A percentile compares a stretch with the other conserved stretches of the same genome.
Evolutionary conservation across 1,140 invertebrate species (phyloP).

Genomic region (Notospermus geniculatus): DNA sequence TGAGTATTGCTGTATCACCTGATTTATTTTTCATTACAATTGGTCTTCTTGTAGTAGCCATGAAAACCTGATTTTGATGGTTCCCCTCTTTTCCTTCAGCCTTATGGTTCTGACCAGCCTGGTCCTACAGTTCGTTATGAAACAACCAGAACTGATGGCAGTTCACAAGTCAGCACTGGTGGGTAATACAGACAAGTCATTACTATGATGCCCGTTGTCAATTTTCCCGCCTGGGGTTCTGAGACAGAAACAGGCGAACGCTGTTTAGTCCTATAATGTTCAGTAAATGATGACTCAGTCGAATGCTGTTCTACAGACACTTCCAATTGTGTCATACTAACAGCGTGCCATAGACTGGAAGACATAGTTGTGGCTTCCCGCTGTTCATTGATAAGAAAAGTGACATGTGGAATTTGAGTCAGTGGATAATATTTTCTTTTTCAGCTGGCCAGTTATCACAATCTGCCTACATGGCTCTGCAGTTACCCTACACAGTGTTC

Average conservation of each 20-base stretch:
- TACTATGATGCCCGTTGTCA: too few relatives aligned
- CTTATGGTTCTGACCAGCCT: conserved; percentile 83
- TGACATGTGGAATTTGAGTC: too few relatives aligned
- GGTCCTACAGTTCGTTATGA: conserved; percentile 84
- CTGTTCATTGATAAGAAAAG: too few relatives aligned
- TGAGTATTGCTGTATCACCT: conserved; percentile 16
- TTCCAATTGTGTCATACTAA: too few relatives aligned
- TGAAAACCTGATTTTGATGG: conserved; percentile 8
- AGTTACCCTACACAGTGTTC: conserved; percentile 91
- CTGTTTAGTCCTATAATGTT: too few relatives aligned
- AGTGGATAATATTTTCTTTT: conserved; percentile 18
- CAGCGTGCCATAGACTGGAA: too few relatives aligned
- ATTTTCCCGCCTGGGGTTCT: too few relatives aligned
- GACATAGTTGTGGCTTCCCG: too few relatives aligned
- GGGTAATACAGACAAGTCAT: conserved; percentile 7
- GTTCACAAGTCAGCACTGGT: conserved; percentile 36
- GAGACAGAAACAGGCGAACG: too few relatives aligned
- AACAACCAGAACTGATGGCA: conserved; percentile 60
- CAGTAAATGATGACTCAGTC: too few relatives aligned
- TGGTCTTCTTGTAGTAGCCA: conserved; percentile 13
- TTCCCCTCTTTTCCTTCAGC: conserved; percentile 45
- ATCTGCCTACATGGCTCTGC: conserved; percentile 85
- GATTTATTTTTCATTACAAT: neutral
- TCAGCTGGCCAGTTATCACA: conserved; percentile 82
- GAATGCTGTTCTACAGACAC: too few relatives aligned